Evolutionary conservation across 2,113 vertebrate species (phyloP).

Genomic region (Rhegmatorhina hoffmannsi): DNA sequence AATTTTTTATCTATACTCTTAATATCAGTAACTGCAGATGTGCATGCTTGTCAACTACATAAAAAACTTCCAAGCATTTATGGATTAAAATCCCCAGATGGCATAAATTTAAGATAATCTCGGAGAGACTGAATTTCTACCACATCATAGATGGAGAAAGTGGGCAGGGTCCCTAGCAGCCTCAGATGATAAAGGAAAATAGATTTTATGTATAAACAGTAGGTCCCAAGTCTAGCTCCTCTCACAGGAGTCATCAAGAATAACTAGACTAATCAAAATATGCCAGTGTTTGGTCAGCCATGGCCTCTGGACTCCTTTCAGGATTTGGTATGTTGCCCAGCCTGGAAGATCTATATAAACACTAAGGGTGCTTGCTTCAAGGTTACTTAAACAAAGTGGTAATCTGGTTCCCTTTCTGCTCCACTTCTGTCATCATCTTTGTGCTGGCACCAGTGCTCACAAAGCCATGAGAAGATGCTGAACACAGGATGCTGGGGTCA

Average conservation of each 20-base stretch:
- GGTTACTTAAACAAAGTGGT: not conserved
- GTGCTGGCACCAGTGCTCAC: not conserved
- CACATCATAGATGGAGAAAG: not conserved
- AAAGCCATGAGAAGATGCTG: not conserved
- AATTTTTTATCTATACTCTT: not conserved
- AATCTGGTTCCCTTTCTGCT: not conserved
- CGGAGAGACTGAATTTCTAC: not conserved
- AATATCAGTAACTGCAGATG: not conserved
- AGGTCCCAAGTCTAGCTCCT: not conserved
- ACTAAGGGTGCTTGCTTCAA: not conserved
- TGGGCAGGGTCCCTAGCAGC: accelerated
- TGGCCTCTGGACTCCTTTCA: not conserved
- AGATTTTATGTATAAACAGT: not conserved
- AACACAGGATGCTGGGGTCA: not conserved
- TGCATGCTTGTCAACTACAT: not conserved
- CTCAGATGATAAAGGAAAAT: not conserved
- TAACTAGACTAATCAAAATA: not conserved
- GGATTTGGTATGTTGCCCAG: not conserved
- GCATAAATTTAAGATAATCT: not conserved
- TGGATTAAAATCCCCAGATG: not conserved
- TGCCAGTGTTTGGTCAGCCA: not conserved
- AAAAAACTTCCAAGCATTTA: not conserved
- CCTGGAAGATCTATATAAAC: not conserved
- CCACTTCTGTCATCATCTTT: not conserved
- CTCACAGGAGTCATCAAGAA: not conserved